phyloP scores from a whole-genome alignment of 1,140 invertebrate genomes.

The Drosophila virilis region DNA sequence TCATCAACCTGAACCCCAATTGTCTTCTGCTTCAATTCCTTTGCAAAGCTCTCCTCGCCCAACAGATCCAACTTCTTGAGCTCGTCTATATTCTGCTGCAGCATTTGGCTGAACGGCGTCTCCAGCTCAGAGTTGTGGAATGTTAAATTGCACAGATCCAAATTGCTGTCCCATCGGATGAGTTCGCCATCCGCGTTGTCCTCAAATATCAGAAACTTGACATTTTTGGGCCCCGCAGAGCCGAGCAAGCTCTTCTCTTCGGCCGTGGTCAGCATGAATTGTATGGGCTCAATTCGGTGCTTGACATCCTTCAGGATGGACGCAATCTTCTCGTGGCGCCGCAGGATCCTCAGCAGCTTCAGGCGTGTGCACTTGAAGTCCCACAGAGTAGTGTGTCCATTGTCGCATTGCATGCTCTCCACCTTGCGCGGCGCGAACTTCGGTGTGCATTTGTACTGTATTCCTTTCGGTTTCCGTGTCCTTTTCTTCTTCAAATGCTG shows the following conservation, averaged over 20 bases:
- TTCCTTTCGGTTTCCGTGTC: background rate
- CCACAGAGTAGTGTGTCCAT: background rate
- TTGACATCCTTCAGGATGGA: slow-evolving; percentile 8
- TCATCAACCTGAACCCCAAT: background rate
- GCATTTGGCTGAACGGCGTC: background rate
- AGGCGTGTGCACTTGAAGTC: slow-evolving; percentile 12
- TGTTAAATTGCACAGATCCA: background rate
- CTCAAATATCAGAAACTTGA: too few relatives aligned
- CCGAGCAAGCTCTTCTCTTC: slow-evolving; percentile 14
- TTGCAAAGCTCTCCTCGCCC: slow-evolving; percentile 1
- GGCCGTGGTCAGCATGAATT: slow-evolving; percentile 4
- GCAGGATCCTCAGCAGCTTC: slow-evolving; percentile 17
- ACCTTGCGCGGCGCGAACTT: background rate
- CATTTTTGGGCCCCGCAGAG: background rate
- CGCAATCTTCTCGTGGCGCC: slow-evolving; percentile 23
- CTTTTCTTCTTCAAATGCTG: background rate
- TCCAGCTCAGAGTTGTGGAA: background rate
- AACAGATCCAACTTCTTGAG: slow-evolving; percentile 10
- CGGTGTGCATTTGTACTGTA: background rate
- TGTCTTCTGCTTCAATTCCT: background rate
- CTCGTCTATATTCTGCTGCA: background rate
- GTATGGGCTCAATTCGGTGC: slow-evolving; percentile 9
- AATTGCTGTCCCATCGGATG: background rate
- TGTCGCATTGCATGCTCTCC: background rate
- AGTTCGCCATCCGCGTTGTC: too few relatives aligned